Evolutionary conservation across 2,113 vertebrate species (phyloP).

Genomic region (Brachyistius frenatus): DNA sequence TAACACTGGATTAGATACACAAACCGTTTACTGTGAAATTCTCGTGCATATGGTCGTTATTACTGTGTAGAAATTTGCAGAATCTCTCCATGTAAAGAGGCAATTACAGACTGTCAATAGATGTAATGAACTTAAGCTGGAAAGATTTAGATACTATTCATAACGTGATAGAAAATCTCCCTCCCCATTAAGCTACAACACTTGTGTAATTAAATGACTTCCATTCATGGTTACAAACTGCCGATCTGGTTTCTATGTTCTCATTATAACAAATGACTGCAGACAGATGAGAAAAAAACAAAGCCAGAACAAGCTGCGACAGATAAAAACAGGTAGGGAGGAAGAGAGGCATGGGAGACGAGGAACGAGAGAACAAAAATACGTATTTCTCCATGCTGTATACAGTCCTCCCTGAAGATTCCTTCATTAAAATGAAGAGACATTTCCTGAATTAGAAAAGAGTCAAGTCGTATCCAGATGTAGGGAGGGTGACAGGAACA

Average conservation of each 20-base stretch:
- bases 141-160: too few relatives aligned
- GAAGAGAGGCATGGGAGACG: not conserved
- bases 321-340: not conserved
- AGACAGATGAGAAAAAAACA: constrained; percentile 8
- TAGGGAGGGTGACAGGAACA: constrained; percentile 26
- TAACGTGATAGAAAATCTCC: too few relatives aligned
- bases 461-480: constrained; percentile 1
- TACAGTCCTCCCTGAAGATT: constrained; percentile 9
- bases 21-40: too few relatives aligned
- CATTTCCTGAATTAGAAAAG: constrained; percentile 20
- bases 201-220: not conserved
- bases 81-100: too few relatives aligned
- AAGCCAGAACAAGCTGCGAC: not conserved
- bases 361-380: not conserved
- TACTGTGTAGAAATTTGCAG: too few relatives aligned
- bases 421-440: constrained; percentile 8
- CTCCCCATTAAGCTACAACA: too few relatives aligned
- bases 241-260: not conserved
- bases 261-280: constrained; percentile 2
- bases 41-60: too few relatives aligned
- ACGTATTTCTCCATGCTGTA: not conserved
- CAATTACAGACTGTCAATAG: too few relatives aligned
- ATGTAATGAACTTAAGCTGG: too few relatives aligned
- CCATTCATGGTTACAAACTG: not conserved
- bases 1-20: too few relatives aligned